phyloP scores from a whole-genome alignment of 2,888 invertebrate species.

The Agonopterix subpropinquella region DNA sequence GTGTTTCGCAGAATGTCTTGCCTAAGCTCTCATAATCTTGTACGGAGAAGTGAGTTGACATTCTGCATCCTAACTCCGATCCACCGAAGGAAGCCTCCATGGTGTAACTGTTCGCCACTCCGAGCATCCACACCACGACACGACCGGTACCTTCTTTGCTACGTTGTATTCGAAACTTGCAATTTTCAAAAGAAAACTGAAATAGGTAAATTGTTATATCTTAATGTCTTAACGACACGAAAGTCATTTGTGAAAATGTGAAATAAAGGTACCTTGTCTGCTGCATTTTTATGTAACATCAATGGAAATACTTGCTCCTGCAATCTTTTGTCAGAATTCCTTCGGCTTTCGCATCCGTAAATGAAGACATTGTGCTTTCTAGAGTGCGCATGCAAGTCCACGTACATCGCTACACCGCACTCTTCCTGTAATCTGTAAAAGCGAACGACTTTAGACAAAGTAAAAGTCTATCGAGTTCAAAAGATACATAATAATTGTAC shows the following conservation, averaged over 20 bases:
- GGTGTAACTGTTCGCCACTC: slow-evolving; percentile 95
- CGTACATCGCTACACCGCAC: slow-evolving; percentile 92
- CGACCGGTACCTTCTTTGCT: slow-evolving; percentile 96
- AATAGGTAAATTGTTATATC: slow-evolving; percentile 17
- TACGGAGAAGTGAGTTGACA: slow-evolving; percentile 90
- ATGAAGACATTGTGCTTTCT: slow-evolving; percentile 96
- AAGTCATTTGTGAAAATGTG: background rate
- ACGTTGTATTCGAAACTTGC: slow-evolving; percentile 94
- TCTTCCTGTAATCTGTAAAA: slow-evolving; percentile 86
- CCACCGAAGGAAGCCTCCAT: slow-evolving; percentile 97
- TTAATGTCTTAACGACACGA: background rate
- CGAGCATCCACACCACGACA: slow-evolving; percentile 96
- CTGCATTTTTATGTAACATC: slow-evolving; percentile 94
- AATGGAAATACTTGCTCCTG: slow-evolving; percentile 96
- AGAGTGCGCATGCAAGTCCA: slow-evolving; percentile 96
- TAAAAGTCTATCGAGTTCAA: no score
- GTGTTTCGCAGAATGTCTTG: slow-evolving; percentile 92
- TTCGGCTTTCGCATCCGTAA: slow-evolving; percentile 94
- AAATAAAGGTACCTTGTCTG: slow-evolving; percentile 82
- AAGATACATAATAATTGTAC: background rate
- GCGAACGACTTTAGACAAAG: background rate
- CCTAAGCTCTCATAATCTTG: slow-evolving; percentile 82
- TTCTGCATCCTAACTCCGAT: slow-evolving; percentile 86
- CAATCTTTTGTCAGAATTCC: slow-evolving; percentile 84
- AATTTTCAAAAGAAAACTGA: slow-evolving; percentile 95